Evolutionary conservation across 1,140 invertebrate genomes (phyloP).

Genomic region (Ceratosolen fusciceps): DNA sequence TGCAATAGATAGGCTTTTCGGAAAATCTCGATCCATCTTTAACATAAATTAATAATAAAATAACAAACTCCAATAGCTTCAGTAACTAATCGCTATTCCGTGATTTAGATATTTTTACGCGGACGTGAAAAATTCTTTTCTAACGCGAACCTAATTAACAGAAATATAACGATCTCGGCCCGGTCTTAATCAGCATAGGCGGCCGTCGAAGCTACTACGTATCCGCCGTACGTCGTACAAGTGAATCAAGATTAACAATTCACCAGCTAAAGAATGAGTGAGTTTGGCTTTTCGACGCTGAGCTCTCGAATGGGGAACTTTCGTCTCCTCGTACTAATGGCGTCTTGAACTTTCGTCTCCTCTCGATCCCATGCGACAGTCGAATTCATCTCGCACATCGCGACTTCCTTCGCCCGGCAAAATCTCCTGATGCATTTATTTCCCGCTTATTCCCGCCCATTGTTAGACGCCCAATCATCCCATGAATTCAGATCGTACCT

Average conservation of each 20-base stretch:
- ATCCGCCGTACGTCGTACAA: not conserved
- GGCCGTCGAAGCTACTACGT: too few relatives aligned
- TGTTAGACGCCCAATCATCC: not conserved
- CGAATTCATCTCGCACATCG: not conserved
- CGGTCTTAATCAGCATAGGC: not conserved
- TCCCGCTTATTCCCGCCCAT: not conserved
- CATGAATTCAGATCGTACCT: too few relatives aligned
- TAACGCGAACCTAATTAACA: not conserved
- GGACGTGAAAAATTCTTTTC: not conserved
- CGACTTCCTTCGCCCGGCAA: not conserved
- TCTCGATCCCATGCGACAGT: not conserved
- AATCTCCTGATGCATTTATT: not conserved
- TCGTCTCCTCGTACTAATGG: not conserved
- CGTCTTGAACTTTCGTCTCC: not conserved
- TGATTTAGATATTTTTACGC: not conserved
- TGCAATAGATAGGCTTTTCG: too few relatives aligned
- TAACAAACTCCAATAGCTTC: too few relatives aligned
- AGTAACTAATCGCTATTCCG: not conserved
- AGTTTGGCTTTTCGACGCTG: not conserved
- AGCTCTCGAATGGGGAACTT: not conserved
- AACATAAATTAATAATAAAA: too few relatives aligned
- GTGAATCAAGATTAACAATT: slow-evolving; percentile 5
- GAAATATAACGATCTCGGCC: not conserved
- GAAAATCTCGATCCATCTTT: too few relatives aligned
- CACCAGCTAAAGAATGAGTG: not conserved